Conservation (phyloP, 2,888 invertebrate genomes). For the Brachylomia viminalis region DNA sequence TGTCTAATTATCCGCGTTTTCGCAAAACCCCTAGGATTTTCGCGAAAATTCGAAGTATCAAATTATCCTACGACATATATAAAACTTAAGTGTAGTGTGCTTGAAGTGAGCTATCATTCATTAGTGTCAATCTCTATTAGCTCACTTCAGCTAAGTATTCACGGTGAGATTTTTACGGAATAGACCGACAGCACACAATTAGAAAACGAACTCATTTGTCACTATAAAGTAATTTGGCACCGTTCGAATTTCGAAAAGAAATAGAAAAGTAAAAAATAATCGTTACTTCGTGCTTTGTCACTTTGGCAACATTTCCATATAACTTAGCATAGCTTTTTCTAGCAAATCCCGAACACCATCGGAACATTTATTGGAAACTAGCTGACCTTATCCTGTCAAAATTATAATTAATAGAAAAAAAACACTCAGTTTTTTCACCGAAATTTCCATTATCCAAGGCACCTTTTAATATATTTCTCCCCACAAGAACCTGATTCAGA, state of each 20-base stretch:
- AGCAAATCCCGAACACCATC: not conserved
- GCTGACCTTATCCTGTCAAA: not conserved
- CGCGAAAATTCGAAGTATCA: too few relatives aligned
- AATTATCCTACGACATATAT: too few relatives aligned
- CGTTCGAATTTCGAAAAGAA: not conserved
- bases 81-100: too few relatives aligned
- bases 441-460: not conserved
- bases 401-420: not conserved
- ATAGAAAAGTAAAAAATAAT: not conserved
- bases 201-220: not conserved
- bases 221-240: not conserved
- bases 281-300: not conserved
- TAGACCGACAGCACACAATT: not conserved
- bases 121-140: too few relatives aligned
- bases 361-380: slow-evolving; percentile 16
- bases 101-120: too few relatives aligned
- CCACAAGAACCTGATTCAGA: not conserved
- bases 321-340: not conserved
- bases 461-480: not conserved
- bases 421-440: not conserved
- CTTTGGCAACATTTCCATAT: not conserved
- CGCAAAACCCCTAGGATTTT: too few relatives aligned
- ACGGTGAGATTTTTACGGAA: not conserved
- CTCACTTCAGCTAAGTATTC: not conserved
- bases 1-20: too few relatives aligned